phyloP scores from a whole-genome alignment of 1,140 invertebrate species.

The Alviniconcha marisindica region DNA sequence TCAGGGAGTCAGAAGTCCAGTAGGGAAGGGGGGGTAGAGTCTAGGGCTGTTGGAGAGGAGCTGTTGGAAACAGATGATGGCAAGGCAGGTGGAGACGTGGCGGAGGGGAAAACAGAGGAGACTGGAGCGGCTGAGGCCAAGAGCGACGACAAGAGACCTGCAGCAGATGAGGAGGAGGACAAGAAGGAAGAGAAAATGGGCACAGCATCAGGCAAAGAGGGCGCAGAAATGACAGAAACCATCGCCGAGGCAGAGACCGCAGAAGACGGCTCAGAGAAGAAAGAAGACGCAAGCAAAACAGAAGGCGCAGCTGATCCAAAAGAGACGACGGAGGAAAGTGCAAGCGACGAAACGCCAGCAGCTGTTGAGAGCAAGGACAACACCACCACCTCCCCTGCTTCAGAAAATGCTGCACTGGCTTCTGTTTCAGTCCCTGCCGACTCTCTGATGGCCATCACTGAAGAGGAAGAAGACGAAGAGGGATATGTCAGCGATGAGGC shows the following conservation, averaged over 20 bases:
- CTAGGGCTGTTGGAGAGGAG: too few species aligned
- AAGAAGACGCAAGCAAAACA: not conserved
- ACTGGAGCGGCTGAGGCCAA: not conserved
- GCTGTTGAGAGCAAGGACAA: not conserved
- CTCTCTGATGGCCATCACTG: conserved; percentile 6
- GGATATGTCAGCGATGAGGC: not conserved
- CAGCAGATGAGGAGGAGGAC: not conserved
- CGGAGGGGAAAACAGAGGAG: not conserved
- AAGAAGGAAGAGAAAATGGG: not conserved
- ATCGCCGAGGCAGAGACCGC: not conserved
- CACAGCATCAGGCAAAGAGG: too few species aligned
- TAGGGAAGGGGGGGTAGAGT: not conserved
- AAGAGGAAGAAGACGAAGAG: conserved; percentile 14
- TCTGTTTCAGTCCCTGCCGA: not conserved
- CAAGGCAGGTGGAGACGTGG: too few species aligned
- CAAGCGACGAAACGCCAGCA: not conserved
- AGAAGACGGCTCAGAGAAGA: not conserved
- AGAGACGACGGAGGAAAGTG: not conserved
- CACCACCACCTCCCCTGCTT: not conserved
- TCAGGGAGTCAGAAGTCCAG: not conserved
- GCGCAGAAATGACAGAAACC: too few species aligned
- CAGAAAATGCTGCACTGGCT: not conserved
- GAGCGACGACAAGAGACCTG: not conserved
- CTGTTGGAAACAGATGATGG: too few species aligned
- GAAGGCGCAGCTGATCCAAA: not conserved